phyloP scores from a whole-genome alignment of 2,888 invertebrate species.

The Limnephilus lunatus region DNA sequence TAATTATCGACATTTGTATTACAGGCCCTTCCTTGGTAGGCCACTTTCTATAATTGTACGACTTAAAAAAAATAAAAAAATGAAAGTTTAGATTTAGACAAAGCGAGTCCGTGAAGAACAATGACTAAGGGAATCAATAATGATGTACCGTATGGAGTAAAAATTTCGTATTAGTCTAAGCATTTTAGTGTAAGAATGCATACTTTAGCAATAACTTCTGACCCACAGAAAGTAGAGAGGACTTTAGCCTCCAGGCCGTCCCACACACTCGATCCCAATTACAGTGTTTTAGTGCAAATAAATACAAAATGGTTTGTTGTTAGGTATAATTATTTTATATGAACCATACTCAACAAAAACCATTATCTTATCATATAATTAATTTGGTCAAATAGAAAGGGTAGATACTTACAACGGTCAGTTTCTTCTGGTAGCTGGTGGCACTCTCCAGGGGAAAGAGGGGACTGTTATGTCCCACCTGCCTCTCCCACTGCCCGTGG shows the following conservation, averaged over 20 bases:
- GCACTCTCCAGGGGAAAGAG: slow-evolving; percentile 92
- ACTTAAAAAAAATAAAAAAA: not conserved
- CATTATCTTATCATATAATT: too few species aligned
- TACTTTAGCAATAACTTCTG: too few species aligned
- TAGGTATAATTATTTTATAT: too few species aligned
- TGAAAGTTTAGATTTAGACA: not conserved
- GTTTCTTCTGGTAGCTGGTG: slow-evolving; percentile 93
- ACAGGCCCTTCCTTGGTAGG: not conserved
- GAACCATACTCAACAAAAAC: too few species aligned
- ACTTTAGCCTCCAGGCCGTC: too few species aligned
- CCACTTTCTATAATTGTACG: not conserved
- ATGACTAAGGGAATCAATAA: not conserved
- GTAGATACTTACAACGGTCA: slow-evolving; percentile 85
- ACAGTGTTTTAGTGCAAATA: too few species aligned
- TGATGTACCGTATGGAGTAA: not conserved
- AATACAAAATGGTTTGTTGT: too few species aligned
- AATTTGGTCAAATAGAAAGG: not conserved
- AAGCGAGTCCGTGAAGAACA: not conserved
- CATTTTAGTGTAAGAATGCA: not conserved
- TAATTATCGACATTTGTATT: not conserved
- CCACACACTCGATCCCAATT: too few species aligned
- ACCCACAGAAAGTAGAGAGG: too few species aligned
- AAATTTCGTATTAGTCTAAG: not conserved
- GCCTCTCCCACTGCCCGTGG: slow-evolving; percentile 96
- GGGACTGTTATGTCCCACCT: slow-evolving; percentile 95